Percentiles rank a stretch among this genome's conserved stretches.
Conservation (phyloP, 1,140 invertebrate genomes). For the Rhyzopertha dominica region DNA sequence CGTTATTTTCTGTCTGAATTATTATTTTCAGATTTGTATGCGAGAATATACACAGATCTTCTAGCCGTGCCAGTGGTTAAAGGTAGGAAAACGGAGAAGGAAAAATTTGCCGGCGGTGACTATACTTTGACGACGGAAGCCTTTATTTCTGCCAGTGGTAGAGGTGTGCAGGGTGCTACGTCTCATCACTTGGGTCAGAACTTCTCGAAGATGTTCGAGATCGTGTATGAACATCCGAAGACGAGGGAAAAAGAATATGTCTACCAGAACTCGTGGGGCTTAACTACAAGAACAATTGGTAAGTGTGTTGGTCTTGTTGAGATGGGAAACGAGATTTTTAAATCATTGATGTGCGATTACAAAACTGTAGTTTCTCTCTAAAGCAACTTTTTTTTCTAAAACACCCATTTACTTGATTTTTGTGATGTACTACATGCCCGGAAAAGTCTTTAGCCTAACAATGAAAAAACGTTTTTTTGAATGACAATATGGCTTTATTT, state of each 20-base stretch:
- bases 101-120: constrained; percentile 98
- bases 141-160: constrained; percentile 89
- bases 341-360: too few species aligned
- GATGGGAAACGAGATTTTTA: too few species aligned
- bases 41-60: constrained; percentile 83
- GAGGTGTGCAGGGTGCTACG: constrained; percentile 94
- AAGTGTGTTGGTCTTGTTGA: too few species aligned
- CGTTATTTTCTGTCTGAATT: constrained; percentile 8
- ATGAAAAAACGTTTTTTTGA: too few species aligned
- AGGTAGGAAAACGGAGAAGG: constrained; percentile 97
- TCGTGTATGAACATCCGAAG: constrained; percentile 88
- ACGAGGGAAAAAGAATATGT: constrained; percentile 86
- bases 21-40: constrained; percentile 68
- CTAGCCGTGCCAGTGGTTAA: constrained; percentile 93
- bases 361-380: too few species aligned
- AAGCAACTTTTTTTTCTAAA: too few species aligned
- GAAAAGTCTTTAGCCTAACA: too few species aligned
- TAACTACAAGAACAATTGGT: constrained; percentile 94
- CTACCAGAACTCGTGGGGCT: constrained; percentile 98
- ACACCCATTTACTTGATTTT: too few species aligned
- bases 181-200: constrained; percentile 99
- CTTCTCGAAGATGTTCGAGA: constrained; percentile 99
- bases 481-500: too few species aligned
- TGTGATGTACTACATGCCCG: too few species aligned
- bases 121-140: constrained; percentile 97